A percentile compares a stretch with the other conserved stretches of the same genome.
Evolutionary conservation across 2,797 vertebrate genomes (phyloP).

Genomic region (Schizothorax lantsangensis): DNA sequence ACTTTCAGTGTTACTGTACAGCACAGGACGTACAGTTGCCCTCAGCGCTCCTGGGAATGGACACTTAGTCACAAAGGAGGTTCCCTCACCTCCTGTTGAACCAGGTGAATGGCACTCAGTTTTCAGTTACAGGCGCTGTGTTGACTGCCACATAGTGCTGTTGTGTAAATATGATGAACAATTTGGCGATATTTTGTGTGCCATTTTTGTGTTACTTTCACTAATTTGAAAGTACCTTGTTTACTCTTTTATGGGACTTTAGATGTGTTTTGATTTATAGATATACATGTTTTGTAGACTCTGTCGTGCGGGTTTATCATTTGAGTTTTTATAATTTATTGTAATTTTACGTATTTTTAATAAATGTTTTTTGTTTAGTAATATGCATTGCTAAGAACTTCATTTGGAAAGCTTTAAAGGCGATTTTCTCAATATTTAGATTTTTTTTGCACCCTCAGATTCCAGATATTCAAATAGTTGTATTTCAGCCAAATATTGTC

Average conservation of each 20-base stretch:
- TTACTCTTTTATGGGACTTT: neutral
- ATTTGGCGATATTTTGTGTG: neutral
- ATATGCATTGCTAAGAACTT: too few relatives aligned
- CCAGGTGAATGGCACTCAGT: neutral
- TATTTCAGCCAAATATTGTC: too few relatives aligned
- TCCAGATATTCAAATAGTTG: too few relatives aligned
- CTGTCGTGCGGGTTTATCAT: too few relatives aligned
- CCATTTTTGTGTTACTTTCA: neutral
- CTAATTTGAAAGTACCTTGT: neutral
- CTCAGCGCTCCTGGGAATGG: neutral
- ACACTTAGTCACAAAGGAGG: neutral
- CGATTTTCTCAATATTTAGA: too few relatives aligned
- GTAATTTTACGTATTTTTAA: neutral
- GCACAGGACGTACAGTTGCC: neutral
- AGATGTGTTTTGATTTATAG: neutral
- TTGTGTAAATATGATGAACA: neutral
- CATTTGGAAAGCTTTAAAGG: too few relatives aligned
- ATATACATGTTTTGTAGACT: neutral
- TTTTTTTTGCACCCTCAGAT: too few relatives aligned
- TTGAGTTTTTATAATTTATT: neutral
- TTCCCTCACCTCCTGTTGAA: slow-evolving; percentile 4
- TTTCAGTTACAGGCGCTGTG: neutral
- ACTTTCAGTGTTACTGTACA: slow-evolving; percentile 8
- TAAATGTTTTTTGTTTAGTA: neutral
- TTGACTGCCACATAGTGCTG: neutral